phyloP scores from a whole-genome alignment of 2,888 invertebrate genomes.

The Dendrolimus houi region DNA sequence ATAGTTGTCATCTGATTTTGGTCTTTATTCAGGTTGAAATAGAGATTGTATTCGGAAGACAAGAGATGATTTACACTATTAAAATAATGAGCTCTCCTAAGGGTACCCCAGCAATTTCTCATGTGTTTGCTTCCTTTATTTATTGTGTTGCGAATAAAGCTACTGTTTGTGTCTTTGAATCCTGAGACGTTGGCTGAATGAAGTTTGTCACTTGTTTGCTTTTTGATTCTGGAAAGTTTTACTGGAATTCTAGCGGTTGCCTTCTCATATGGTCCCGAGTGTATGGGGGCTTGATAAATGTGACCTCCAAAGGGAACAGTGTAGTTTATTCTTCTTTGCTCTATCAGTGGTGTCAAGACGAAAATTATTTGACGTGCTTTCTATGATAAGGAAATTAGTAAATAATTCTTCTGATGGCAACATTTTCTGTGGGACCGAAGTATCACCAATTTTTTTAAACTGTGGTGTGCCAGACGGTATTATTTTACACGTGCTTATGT shows the following conservation, averaged over 20 bases:
- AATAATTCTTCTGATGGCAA: too few relatives aligned
- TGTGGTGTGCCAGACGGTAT: too few relatives aligned
- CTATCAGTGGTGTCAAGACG: too few relatives aligned
- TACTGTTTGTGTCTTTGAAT: constrained; percentile 50
- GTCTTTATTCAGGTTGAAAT: constrained; percentile 12
- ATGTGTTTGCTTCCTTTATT: constrained; percentile 63
- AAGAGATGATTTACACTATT: constrained; percentile 49
- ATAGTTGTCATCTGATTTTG: constrained; percentile 14
- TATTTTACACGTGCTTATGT: too few relatives aligned
- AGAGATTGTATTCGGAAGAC: constrained; percentile 22
- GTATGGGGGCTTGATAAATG: constrained; percentile 1
- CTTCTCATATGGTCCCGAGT: constrained; percentile 2
- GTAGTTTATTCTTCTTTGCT: neutral
- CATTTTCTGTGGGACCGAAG: too few relatives aligned
- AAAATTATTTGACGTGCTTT: too few relatives aligned
- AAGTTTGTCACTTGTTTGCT: constrained; percentile 27
- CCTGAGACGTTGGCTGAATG: constrained; percentile 18
- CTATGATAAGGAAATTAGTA: too few relatives aligned
- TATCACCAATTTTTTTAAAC: too few relatives aligned
- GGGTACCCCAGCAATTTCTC: constrained; percentile 67
- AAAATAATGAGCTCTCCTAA: constrained; percentile 67
- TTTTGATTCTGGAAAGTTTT: constrained; percentile 16
- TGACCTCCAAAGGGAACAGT: neutral
- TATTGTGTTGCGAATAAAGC: constrained; percentile 58
- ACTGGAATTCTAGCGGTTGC: constrained; percentile 8